Percentiles rank a stretch among this genome's conserved stretches.
These are phyloP conservation scores for Paraescarpia echinospica DNA, from an alignment of 1,140 invertebrate genomes.

Conservation along the genomic window DNA sequence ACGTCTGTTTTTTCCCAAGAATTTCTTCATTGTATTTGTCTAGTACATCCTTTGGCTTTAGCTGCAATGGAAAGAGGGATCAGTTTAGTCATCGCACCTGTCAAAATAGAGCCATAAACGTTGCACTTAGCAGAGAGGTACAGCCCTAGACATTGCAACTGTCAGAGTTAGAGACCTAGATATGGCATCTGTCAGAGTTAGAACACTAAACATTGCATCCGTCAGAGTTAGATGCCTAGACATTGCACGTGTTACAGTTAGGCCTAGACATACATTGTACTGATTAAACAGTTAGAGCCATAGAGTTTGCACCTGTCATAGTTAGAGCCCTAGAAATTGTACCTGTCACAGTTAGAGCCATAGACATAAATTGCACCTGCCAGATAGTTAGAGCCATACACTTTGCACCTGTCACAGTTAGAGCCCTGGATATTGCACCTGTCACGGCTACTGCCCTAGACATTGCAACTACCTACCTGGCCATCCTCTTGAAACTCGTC, in stretches of 20 bases:
- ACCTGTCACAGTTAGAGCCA: background rate
- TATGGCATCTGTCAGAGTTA: background rate
- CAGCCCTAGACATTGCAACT: background rate
- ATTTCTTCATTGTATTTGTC: slow-evolving; percentile 97
- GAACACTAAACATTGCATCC: background rate
- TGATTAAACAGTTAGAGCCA: background rate
- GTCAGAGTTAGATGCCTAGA: background rate
- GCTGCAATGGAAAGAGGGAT: slow-evolving; percentile 38
- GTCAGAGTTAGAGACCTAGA: background rate
- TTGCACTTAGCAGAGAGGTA: too few relatives aligned
- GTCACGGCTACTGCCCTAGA: background rate
- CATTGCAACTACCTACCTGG: slow-evolving; percentile 58
- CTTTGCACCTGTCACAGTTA: background rate
- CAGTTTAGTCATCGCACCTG: background rate
- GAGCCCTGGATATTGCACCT: background rate
- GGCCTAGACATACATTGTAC: background rate
- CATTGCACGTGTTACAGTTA: background rate
- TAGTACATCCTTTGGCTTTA: slow-evolving; percentile 69
- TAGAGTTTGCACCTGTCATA: background rate
- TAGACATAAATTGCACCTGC: background rate
- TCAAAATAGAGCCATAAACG: background rate
- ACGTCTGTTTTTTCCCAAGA: slow-evolving; percentile 74
- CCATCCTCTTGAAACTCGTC: slow-evolving; percentile 82
- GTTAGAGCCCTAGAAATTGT: background rate
- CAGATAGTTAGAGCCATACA: background rate